phyloP scores from a whole-genome alignment of 2,797 vertebrate genomes.

The Aldrovandia affinis region DNA sequence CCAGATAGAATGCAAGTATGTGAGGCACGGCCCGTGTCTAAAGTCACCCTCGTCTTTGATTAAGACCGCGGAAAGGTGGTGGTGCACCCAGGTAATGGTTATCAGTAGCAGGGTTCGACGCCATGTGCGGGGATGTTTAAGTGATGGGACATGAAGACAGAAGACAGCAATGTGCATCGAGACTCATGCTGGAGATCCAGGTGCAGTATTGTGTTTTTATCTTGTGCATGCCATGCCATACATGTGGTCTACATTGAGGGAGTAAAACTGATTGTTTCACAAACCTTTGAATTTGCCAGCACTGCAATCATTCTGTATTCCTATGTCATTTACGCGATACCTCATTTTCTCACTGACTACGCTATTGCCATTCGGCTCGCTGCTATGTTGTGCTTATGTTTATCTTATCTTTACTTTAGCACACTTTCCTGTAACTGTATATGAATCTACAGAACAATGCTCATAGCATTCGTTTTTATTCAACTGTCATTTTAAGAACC shows the following conservation, averaged over 20 bases:
- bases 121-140: not conserved
- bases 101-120: not conserved
- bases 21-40: no score
- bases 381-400: no score
- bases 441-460: no score
- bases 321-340: not conserved
- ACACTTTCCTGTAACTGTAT: no score
- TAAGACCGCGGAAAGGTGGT: no score
- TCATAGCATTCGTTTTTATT: no score
- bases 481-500: no score
- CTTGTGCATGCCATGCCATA: not conserved
- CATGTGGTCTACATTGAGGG: not conserved
- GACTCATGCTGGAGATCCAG: not conserved
- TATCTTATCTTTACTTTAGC: no score
- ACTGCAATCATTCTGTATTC: not conserved
- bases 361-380: no score
- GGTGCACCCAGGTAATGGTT: no score
- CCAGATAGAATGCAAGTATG: no score
- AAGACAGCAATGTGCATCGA: not conserved
- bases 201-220: not conserved
- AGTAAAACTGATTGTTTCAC: not conserved
- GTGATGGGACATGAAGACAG: not conserved
- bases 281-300: not conserved
- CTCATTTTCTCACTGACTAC: not conserved
- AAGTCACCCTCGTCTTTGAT: no score